Evolutionary conservation across 2,888 invertebrate genomes (phyloP).

Genomic region (Sphaerophoria rueppellii): DNA sequence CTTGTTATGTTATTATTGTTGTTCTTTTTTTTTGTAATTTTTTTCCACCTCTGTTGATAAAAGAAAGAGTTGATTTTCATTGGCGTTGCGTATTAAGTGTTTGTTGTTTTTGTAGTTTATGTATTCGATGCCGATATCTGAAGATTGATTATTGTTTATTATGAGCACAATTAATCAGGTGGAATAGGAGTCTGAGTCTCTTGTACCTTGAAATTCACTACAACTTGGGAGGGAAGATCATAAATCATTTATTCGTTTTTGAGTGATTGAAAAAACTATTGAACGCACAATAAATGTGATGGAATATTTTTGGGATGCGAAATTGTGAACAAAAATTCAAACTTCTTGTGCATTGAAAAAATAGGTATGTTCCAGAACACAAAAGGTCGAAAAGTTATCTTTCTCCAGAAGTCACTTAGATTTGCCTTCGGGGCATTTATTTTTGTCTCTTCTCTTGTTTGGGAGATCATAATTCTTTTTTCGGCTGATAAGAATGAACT

Average conservation of each 20-base stretch:
- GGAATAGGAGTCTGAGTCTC: constrained; percentile 26
- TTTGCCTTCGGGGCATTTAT: not conserved
- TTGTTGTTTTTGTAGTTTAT: constrained; percentile 13
- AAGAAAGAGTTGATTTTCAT: constrained; percentile 64
- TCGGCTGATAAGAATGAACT: not conserved
- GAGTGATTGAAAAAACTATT: constrained; percentile 29
- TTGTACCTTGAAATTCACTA: constrained; percentile 12
- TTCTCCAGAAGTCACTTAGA: not conserved
- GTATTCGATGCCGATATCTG: constrained; percentile 60
- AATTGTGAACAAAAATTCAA: not conserved
- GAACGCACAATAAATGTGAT: no score
- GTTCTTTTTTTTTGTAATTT: constrained; percentile 23
- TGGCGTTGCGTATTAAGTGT: constrained; percentile 24
- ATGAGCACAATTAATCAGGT: constrained; percentile 72
- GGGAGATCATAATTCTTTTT: constrained; percentile 3
- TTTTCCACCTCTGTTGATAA: constrained; percentile 41
- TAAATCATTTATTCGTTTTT: constrained; percentile 37
- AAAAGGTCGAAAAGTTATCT: constrained; percentile 2
- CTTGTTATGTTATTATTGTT: constrained; percentile 11
- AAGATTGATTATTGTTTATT: constrained; percentile 73
- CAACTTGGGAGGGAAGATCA: constrained; percentile 31
- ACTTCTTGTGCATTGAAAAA: not conserved
- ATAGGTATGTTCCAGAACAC: not conserved
- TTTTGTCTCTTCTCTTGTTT: not conserved
- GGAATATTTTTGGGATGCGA: no score